phyloP scores from a whole-genome alignment of 2,888 invertebrate genomes.

The Macroteleia sp. region DNA sequence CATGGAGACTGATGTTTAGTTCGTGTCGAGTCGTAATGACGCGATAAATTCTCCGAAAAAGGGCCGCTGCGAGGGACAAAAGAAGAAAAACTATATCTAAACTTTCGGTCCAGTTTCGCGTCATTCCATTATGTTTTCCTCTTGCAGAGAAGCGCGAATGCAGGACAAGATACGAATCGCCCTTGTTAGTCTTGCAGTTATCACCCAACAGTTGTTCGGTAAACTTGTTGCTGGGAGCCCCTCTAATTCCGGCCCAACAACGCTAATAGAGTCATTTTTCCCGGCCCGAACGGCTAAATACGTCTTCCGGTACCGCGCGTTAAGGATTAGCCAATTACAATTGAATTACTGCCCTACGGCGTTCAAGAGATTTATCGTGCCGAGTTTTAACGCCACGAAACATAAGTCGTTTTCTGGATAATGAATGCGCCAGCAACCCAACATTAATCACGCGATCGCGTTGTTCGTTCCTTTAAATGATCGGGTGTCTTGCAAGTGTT shows the following conservation, averaged over 20 bases:
- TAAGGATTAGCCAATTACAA: conserved; percentile 83
- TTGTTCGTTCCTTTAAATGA: conserved; percentile 37
- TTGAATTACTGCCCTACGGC: conserved; percentile 77
- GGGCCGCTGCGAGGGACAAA: conserved; percentile 16
- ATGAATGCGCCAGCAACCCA: conserved; percentile 39
- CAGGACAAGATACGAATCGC: conserved; percentile 79
- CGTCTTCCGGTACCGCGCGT: conserved; percentile 73
- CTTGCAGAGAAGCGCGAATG: conserved; percentile 17
- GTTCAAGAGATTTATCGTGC: conserved; percentile 68
- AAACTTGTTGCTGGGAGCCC: conserved; percentile 78
- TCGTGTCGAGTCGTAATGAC: conserved; percentile 74
- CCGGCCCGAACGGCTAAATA: conserved; percentile 71
- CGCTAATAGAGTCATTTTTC: conserved; percentile 84
- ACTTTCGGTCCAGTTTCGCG: conserved; percentile 9
- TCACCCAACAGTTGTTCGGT: conserved; percentile 76
- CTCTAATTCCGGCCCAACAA: conserved; percentile 66
- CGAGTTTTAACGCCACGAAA: conserved; percentile 55
- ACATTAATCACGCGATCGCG: conserved; percentile 58
- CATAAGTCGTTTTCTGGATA: conserved; percentile 55
- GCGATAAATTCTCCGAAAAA: conserved; percentile 75
- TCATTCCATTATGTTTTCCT: conserved; percentile 50
- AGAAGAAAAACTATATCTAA: conserved; percentile 23
- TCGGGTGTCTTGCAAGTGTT: conserved; percentile 24
- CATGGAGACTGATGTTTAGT: conserved; percentile 71
- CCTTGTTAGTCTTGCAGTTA: conserved; percentile 81